Evolutionary conservation across 2,113 vertebrate species (phyloP).

Genomic region (Periophthalmus modestus): DNA sequence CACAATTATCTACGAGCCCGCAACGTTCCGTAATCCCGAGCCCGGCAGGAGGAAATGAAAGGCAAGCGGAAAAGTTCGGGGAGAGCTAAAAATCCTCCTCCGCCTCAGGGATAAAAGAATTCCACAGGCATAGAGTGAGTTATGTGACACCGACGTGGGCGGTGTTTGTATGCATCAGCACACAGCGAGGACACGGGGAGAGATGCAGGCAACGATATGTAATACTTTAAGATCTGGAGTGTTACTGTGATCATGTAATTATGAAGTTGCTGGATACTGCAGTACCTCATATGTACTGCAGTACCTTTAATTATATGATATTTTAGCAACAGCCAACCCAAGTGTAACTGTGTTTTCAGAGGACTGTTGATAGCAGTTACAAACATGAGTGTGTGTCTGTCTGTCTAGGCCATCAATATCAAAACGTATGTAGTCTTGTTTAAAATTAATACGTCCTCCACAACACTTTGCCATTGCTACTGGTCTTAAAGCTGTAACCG

Average conservation of each 20-base stretch:
- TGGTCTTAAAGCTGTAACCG: too few relatives aligned
- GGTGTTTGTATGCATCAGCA: constrained; percentile 30
- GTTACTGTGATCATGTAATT: not conserved
- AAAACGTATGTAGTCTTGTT: too few relatives aligned
- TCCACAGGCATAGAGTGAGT: constrained; percentile 28
- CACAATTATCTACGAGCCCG: constrained; percentile 53
- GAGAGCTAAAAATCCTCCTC: constrained; percentile 43
- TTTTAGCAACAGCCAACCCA: too few relatives aligned
- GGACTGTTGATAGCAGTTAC: too few relatives aligned
- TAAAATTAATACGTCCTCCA: too few relatives aligned
- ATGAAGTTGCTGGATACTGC: not conserved
- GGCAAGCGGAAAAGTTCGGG: constrained; percentile 47
- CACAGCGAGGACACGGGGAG: constrained; percentile 16
- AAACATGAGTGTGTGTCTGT: too few relatives aligned
- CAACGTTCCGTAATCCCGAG: constrained; percentile 64
- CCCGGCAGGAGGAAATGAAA: constrained; percentile 46
- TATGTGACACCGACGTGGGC: constrained; percentile 21
- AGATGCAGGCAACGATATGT: not conserved
- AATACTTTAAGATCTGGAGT: not conserved
- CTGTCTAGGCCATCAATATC: too few relatives aligned
- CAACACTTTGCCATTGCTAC: too few relatives aligned
- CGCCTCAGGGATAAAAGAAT: constrained; percentile 48
- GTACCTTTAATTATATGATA: too few relatives aligned
- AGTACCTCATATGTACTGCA: not conserved
- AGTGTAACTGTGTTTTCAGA: too few relatives aligned